Evolutionary conservation across 2,888 invertebrate species (phyloP), one percentile per base, ranked within the genome.

Genomic region (Heliconius hortense): DNA sequence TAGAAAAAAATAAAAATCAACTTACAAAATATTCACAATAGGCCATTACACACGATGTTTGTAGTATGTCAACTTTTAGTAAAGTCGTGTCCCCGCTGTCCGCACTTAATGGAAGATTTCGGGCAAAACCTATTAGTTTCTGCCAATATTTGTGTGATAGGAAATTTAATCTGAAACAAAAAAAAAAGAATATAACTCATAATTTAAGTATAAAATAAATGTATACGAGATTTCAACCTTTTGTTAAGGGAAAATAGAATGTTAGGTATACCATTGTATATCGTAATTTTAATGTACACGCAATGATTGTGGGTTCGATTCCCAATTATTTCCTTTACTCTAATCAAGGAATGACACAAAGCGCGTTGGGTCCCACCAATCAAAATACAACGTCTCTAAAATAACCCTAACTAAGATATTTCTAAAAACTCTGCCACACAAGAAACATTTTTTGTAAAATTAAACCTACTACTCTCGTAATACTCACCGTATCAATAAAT

Each of bases 11-110:
- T 48, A 68, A 15, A 35, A 35, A 24, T 79, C 74, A 15, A 92
- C 95, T 95, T 85, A 96, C 96, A 90, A 97, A 95, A 89, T 96
- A 97, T 87, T 97, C 97, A 90, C 97, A 97, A 84, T 96, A 96
- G 0, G 97, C 95, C 83, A 97, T 95, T 0, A 96, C 95, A 26
- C 96, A 96, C 1, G 96, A 96, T 70, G 95, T 94, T 77, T 96
- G 94, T 8, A 97, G 90, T 48, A 96, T 93, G 83, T 96, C 96
- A 0, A 95, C 87, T 80, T 96, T 95, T 8, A 96, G 87, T 76
- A 95, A 84, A 60, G 87, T 87, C 0, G 88, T 83, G 72, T 89
- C 89, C 0, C 85, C 87, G 31, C 82, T 87, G 76, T 93, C 89
- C 2, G 90, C 86, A 76, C 89, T 84, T 43, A 92, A 82, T 10